These are phyloP conservation scores for Lepidurus arcticus DNA, from an alignment of 1,140 invertebrate genomes.

Conservation along the genomic window DNA sequence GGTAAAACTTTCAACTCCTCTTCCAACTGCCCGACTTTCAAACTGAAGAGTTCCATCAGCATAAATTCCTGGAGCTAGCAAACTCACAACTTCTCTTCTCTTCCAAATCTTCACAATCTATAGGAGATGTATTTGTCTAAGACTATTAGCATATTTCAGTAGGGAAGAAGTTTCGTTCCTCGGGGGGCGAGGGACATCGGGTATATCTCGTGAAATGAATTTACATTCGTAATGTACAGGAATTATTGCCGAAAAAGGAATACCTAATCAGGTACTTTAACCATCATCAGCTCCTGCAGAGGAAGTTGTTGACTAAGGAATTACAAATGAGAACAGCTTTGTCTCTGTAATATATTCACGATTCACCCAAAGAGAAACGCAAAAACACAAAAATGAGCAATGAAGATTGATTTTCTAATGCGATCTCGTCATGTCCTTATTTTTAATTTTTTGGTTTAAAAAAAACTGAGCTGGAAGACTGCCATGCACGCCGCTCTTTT, in stretches of 20 bases:
- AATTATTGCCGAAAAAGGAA: neutral
- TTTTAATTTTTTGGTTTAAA: neutral
- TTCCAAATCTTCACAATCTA: no score
- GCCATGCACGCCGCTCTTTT: constrained; percentile 1
- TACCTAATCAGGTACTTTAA: neutral
- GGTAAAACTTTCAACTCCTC: no score
- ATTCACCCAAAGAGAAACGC: neutral
- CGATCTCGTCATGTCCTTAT: neutral
- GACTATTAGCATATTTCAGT: neutral
- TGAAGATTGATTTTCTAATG: neutral
- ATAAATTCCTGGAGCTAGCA: no score
- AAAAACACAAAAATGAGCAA: constrained; percentile 8
- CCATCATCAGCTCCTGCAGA: neutral
- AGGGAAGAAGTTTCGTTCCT: neutral
- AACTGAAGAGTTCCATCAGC: no score
- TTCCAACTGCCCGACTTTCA: no score
- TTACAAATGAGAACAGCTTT: neutral
- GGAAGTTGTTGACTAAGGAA: neutral
- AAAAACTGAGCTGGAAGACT: no score
- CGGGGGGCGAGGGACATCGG: neutral
- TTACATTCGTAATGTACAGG: neutral
- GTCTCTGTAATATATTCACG: neutral
- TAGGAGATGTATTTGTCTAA: no score
- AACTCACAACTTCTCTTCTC: no score
- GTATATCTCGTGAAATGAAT: neutral